phyloP scores from a whole-genome alignment of 2,797 vertebrate species.

The Myiothlypis chrysogaster region DNA sequence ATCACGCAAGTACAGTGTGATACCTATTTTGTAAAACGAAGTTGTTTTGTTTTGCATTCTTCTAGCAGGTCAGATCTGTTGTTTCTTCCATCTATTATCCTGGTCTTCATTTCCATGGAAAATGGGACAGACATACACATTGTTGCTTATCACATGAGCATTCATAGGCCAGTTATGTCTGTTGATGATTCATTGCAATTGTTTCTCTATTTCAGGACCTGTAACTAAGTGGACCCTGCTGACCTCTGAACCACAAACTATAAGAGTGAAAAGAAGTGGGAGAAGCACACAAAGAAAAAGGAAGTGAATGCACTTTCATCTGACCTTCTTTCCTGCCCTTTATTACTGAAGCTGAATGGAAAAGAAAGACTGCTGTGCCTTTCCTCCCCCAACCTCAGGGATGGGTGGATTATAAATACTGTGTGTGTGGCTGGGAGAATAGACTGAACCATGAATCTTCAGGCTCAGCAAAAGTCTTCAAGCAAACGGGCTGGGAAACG shows the following conservation, averaged over 20 bases:
- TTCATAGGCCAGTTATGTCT: background rate
- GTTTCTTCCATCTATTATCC: background rate
- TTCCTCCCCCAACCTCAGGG: constrained; percentile 7
- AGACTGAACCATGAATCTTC: constrained; percentile 90
- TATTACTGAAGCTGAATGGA: constrained; percentile 30
- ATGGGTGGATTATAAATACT: constrained; percentile 54
- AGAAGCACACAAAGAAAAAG: background rate
- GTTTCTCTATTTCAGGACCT: constrained; percentile 54
- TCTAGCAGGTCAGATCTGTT: background rate
- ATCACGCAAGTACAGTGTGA: background rate
- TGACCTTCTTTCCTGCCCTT: background rate
- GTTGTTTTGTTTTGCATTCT: background rate
- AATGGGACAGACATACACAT: background rate
- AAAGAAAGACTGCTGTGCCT: constrained; percentile 10
- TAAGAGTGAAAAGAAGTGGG: constrained; percentile 25
- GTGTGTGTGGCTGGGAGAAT: background rate
- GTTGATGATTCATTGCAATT: constrained; percentile 20
- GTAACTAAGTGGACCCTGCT: background rate
- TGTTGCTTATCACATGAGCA: background rate
- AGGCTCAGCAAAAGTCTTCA: constrained; percentile 90
- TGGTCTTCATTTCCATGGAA: background rate
- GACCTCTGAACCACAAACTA: constrained; percentile 23
- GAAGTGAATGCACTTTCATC: constrained; percentile 14
- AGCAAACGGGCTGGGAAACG: constrained; percentile 91
- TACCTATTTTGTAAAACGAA: background rate